A percentile compares a stretch with the other conserved stretches of the same genome.
Evolutionary conservation across 2,113 vertebrate species (phyloP).

Genomic region (Smithornis capensis): DNA sequence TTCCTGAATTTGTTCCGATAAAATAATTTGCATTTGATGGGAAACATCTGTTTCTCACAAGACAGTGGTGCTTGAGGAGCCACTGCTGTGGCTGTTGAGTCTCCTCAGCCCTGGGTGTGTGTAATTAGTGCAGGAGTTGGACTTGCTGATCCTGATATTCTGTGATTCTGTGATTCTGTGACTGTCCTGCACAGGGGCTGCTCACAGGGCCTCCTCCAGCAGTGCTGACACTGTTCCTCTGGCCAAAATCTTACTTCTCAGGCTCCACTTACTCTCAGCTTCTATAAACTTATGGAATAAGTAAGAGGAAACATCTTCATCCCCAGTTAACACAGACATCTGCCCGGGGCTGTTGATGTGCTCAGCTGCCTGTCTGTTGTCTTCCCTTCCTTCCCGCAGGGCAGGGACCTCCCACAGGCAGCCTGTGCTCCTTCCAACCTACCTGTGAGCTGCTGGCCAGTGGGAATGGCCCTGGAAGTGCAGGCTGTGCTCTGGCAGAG

Average conservation of each 20-base stretch:
- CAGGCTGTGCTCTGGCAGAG: not conserved
- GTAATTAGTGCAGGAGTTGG: too few relatives aligned
- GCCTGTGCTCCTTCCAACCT: slow-evolving; percentile 12
- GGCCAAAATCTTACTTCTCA: not conserved
- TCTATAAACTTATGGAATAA: not conserved
- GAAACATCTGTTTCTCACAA: too few relatives aligned
- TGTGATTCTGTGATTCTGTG: too few relatives aligned
- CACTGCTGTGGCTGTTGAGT: not conserved
- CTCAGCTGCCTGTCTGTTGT: not conserved
- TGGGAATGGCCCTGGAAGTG: slow-evolving; percentile 11
- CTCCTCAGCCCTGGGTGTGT: not conserved
- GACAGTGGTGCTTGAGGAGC: not conserved
- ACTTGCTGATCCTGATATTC: too few relatives aligned
- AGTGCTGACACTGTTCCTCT: not conserved
- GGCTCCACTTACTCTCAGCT: not conserved
- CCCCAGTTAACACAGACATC: not conserved
- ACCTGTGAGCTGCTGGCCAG: slow-evolving; percentile 21
- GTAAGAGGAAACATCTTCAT: not conserved
- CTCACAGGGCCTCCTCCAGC: not conserved
- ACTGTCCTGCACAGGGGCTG: not conserved
- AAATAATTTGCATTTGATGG: too few relatives aligned
- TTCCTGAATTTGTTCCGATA: too few relatives aligned
- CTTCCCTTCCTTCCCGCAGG: slow-evolving; percentile 29
- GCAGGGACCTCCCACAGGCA: slow-evolving; percentile 42
- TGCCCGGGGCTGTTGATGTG: rapidly evolving